A percentile compares a stretch with the other conserved stretches of the same genome.
Conservation (phyloP, 2,888 invertebrate species). For the Andrena camellia region DNA sequence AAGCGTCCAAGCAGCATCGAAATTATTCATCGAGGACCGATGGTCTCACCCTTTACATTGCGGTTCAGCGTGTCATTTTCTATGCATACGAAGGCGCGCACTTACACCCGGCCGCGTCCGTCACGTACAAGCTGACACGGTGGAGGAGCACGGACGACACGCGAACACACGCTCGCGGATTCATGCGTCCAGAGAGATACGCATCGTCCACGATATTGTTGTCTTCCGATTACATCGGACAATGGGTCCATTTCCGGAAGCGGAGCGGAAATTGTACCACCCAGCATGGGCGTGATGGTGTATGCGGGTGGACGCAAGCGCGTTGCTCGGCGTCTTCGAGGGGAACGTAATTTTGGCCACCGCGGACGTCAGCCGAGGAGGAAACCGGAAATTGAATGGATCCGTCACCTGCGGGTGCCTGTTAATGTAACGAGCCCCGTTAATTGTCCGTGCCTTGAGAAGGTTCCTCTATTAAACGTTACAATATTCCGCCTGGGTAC, state of each 20-base stretch:
- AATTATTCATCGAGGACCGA: constrained; percentile 49
- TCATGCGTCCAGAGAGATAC: constrained; percentile 56
- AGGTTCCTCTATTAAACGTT: not conserved
- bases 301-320: constrained; percentile 18
- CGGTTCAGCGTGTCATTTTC: constrained; percentile 43
- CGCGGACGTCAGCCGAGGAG: constrained; percentile 59
- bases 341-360: constrained; percentile 61
- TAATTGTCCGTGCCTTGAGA: not conserved
- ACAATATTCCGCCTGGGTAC: not conserved
- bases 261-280: constrained; percentile 70
- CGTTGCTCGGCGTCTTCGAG: constrained; percentile 56
- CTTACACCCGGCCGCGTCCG: not conserved
- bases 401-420: constrained; percentile 14
- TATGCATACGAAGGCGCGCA: constrained; percentile 28
- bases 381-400: constrained; percentile 69
- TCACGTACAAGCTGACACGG: not conserved
- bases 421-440: not conserved
- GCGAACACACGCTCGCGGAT: constrained; percentile 38
- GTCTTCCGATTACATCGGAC: constrained; percentile 75
- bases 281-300: constrained; percentile 44
- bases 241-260: constrained; percentile 75
- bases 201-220: constrained; percentile 72
- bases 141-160: not conserved
- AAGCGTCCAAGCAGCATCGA: constrained; percentile 21
- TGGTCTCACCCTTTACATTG: constrained; percentile 47